phyloP scores from a whole-genome alignment of 2,113 vertebrate genomes.

The Bettongia penicillata region DNA sequence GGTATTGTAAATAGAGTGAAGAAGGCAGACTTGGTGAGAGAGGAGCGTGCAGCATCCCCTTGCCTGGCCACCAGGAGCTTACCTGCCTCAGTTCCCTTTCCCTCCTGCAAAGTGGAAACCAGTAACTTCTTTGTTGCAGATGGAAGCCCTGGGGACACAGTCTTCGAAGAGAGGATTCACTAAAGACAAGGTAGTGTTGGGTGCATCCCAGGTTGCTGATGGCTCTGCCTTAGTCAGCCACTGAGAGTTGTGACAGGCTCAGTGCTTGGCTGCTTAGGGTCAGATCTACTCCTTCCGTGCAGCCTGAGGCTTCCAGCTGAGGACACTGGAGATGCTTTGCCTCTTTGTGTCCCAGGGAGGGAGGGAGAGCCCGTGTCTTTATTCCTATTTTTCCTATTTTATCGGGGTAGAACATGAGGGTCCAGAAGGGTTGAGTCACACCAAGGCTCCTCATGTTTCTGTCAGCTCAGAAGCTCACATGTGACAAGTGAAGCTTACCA shows the following conservation, averaged over 20 bases:
- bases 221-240: background rate
- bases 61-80: background rate
- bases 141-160: slow-evolving; percentile 81
- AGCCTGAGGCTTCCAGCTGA: too few species aligned
- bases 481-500: background rate
- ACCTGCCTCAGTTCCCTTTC: slow-evolving; percentile 34
- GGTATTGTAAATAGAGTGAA: background rate
- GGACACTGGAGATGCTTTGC: too few species aligned
- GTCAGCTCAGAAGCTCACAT: background rate
- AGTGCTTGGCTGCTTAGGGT: too few species aligned
- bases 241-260: too few species aligned
- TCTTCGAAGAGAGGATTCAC: slow-evolving; percentile 87
- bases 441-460: too few species aligned
- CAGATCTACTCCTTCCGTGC: too few species aligned
- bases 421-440: too few species aligned
- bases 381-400: too few species aligned
- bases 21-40: background rate
- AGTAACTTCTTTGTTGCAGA: slow-evolving; percentile 81
- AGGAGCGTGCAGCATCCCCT: background rate
- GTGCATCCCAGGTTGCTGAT: background rate
- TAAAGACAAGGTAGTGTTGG: slow-evolving; percentile 89
- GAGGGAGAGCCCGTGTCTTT: too few species aligned
- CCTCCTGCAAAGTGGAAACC: slow-evolving; percentile 8
- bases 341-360: background rate
- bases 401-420: background rate